Percentiles rank a stretch among this genome's conserved stretches.
These are phyloP conservation scores for Chlamydotis undulata DNA, from an alignment of 2,113 vertebrate genomes.

Conservation along the genomic window DNA sequence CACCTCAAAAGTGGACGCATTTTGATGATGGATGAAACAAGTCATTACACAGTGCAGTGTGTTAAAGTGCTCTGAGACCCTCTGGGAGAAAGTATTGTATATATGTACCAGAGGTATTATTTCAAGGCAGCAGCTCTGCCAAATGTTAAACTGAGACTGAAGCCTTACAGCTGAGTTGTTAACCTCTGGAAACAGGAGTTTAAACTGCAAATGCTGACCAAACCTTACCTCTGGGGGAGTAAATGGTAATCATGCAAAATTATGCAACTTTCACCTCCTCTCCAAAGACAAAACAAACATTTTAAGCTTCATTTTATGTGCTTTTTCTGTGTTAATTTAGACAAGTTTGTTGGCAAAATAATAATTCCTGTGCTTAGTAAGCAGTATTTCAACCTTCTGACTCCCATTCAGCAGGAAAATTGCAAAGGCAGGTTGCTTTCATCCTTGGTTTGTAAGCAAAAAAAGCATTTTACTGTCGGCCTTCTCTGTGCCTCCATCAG, in stretches of 20 bases:
- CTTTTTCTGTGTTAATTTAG: constrained; percentile 2
- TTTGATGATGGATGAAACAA: not conserved
- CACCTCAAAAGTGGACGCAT: not conserved
- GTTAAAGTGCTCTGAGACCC: not conserved
- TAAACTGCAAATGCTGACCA: constrained; percentile 16
- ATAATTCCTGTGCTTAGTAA: not conserved
- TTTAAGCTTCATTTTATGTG: not conserved
- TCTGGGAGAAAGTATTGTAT: constrained; percentile 1
- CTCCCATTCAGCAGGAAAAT: not conserved
- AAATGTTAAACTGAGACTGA: constrained; percentile 53
- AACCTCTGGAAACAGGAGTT: constrained; percentile 48
- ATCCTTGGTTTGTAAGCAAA: not conserved
- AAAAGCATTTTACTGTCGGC: not conserved
- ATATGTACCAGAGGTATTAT: not conserved
- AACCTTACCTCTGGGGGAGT: constrained; percentile 7
- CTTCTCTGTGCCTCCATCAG: not conserved
- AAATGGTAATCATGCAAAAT: constrained; percentile 37
- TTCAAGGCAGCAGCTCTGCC: constrained; percentile 25
- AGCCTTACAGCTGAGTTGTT: constrained; percentile 41
- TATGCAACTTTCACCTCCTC: not conserved
- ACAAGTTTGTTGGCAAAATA: not conserved
- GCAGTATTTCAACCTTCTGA: not conserved
- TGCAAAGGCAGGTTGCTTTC: not conserved
- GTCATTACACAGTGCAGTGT: not conserved
- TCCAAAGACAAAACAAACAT: constrained; percentile 16